Conservation (phyloP, 2,113 vertebrate species). For the Dendrocopos noguchii region DNA sequence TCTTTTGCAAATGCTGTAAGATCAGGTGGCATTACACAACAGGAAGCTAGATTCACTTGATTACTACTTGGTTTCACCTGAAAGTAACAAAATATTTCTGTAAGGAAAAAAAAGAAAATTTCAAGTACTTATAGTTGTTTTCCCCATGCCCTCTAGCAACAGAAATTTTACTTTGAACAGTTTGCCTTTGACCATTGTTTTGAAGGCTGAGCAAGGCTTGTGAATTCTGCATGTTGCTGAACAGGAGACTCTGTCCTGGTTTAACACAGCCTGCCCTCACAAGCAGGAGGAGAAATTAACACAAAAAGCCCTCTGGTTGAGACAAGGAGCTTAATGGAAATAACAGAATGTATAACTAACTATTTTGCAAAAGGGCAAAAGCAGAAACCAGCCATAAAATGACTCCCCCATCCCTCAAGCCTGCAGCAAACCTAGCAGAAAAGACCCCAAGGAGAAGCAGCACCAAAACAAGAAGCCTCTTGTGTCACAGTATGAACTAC, state of each 20-base stretch:
- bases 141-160: neutral
- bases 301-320: too few species aligned
- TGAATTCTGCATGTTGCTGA: neutral
- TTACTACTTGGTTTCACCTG: constrained; percentile 98
- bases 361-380: too few species aligned
- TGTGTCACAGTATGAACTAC: too few species aligned
- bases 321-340: too few species aligned
- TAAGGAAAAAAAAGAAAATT: neutral
- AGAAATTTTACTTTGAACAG: neutral
- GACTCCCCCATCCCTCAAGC: too few species aligned
- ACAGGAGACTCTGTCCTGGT: neutral
- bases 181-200: neutral
- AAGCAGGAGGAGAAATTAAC: too few species aligned
- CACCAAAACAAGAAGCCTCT: too few species aligned
- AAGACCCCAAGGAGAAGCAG: too few species aligned
- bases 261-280: too few species aligned
- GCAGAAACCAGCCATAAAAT: too few species aligned
- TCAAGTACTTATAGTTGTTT: neutral
- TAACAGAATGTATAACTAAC: too few species aligned
- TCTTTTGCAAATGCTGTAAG: constrained; percentile 96
- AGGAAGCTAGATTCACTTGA: constrained; percentile 97
- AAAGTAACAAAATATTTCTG: neutral
- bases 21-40: constrained; percentile 99
- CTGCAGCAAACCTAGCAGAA: too few species aligned
- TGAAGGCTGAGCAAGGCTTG: neutral